These are phyloP conservation scores for Plodia interpunctella DNA, from an alignment of 1,140 invertebrate species.

Conservation along the genomic window DNA sequence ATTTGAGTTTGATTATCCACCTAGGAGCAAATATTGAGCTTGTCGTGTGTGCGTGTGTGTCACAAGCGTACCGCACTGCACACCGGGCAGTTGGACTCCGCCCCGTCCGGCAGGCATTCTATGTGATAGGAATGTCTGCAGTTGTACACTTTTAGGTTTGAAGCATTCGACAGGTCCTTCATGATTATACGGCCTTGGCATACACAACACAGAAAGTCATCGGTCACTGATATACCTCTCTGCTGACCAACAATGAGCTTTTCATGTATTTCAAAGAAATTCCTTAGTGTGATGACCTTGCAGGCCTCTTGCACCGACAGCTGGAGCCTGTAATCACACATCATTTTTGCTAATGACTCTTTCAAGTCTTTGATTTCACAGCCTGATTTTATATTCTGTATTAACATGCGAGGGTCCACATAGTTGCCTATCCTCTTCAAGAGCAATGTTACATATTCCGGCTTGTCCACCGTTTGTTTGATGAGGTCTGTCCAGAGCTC, in stretches of 20 bases:
- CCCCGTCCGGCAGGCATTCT: constrained; percentile 82
- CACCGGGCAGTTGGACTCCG: constrained; percentile 77
- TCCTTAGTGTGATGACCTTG: constrained; percentile 90
- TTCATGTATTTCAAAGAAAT: constrained; percentile 94
- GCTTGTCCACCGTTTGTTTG: constrained; percentile 91
- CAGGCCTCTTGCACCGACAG: constrained; percentile 93
- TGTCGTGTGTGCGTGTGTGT: constrained; percentile 22
- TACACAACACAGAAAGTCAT: constrained; percentile 85
- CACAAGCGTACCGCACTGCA: constrained; percentile 78
- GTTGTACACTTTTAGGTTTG: constrained; percentile 88
- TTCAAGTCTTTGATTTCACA: constrained; percentile 93
- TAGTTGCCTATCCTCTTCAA: constrained; percentile 83
- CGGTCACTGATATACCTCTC: constrained; percentile 84
- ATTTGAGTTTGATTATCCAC: constrained; percentile 15
- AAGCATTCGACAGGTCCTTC: constrained; percentile 81
- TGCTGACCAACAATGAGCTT: constrained; percentile 87
- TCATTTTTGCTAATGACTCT: constrained; percentile 95
- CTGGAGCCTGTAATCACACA: constrained; percentile 96
- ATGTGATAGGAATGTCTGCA: constrained; percentile 95
- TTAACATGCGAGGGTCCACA: constrained; percentile 92
- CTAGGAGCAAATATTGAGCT: constrained; percentile 28
- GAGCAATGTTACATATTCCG: constrained; percentile 81
- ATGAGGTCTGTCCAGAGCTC: constrained; percentile 98
- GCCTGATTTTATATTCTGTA: constrained; percentile 88
- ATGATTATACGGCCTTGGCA: constrained; percentile 86